A percentile compares a stretch with the other conserved stretches of the same genome.
Conservation (phyloP, 2,888 invertebrate genomes). For the Troides helena region DNA sequence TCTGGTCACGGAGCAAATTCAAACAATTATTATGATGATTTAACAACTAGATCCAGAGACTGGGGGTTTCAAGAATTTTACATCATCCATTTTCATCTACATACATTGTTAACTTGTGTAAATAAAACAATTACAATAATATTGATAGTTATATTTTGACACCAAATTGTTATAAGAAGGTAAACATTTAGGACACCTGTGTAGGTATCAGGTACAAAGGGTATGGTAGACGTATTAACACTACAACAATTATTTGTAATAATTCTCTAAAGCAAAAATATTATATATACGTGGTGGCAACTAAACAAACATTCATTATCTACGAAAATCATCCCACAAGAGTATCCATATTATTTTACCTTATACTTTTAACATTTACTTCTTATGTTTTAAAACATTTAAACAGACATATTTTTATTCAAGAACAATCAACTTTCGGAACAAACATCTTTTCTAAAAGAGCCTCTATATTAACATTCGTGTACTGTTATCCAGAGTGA, state of each 20-base stretch:
- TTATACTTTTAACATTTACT: too few relatives aligned
- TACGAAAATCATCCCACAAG: too few relatives aligned
- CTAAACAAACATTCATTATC: neutral
- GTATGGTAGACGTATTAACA: too few relatives aligned
- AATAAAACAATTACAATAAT: neutral
- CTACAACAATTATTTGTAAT: neutral
- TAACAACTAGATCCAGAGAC: too few relatives aligned
- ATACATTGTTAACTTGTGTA: neutral
- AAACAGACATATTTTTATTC: neutral
- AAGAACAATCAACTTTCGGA: neutral
- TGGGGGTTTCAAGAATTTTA: too few relatives aligned
- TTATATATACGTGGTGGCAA: neutral
- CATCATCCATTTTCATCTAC: too few relatives aligned
- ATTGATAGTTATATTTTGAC: neutral
- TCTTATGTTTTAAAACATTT: too few relatives aligned
- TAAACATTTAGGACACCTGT: neutral
- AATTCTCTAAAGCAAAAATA: conserved; percentile 1
- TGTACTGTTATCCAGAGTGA: too few relatives aligned
- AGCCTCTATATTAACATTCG: neutral
- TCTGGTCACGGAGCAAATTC: too few relatives aligned
- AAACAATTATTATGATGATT: too few relatives aligned
- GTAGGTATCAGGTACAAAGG: too few relatives aligned
- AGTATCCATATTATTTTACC: too few relatives aligned
- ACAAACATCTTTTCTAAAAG: neutral
- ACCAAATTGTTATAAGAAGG: neutral